Conservation (phyloP, 2,888 invertebrate species). For the Apeira syringaria region DNA sequence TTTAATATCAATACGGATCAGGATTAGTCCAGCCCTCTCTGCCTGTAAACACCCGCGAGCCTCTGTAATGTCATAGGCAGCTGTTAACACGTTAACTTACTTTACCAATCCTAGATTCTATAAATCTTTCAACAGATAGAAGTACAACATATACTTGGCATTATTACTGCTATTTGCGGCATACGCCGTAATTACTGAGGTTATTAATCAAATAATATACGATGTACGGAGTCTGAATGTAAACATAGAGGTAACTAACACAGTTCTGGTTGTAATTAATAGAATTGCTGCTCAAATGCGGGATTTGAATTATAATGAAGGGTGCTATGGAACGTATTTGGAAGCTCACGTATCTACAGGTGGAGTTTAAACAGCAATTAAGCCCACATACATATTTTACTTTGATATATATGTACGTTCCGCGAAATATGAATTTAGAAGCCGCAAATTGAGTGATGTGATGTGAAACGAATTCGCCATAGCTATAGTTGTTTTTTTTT, state of each 20-base stretch:
- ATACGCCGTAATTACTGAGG: conserved; percentile 28
- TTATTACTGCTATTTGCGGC: conserved; percentile 34
- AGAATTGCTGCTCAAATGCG: conserved; percentile 39
- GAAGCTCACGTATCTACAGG: conserved; percentile 7
- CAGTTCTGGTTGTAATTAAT: conserved; percentile 37
- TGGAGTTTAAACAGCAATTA: conserved; percentile 11
- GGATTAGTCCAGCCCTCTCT: too few species aligned
- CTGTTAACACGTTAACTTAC: too few species aligned
- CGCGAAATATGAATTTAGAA: too few species aligned
- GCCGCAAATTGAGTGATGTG: too few species aligned
- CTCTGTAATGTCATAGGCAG: too few species aligned
- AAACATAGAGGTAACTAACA: conserved; percentile 27
- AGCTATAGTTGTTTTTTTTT: too few species aligned
- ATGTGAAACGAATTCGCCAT: too few species aligned
- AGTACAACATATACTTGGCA: conserved; percentile 18
- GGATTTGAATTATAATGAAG: conserved; percentile 40
- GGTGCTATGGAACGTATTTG: conserved; percentile 22
- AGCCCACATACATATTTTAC: conserved; percentile 3
- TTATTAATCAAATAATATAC: conserved; percentile 35
- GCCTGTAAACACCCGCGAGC: too few species aligned
- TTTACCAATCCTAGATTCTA: conserved; percentile 14
- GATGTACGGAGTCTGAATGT: conserved; percentile 26
- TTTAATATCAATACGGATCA: too few species aligned
- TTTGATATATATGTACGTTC: too few species aligned
- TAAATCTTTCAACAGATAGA: conserved; percentile 23